Conservation (phyloP, 2,113 vertebrate species). For the Pycnonotus jocosus region DNA sequence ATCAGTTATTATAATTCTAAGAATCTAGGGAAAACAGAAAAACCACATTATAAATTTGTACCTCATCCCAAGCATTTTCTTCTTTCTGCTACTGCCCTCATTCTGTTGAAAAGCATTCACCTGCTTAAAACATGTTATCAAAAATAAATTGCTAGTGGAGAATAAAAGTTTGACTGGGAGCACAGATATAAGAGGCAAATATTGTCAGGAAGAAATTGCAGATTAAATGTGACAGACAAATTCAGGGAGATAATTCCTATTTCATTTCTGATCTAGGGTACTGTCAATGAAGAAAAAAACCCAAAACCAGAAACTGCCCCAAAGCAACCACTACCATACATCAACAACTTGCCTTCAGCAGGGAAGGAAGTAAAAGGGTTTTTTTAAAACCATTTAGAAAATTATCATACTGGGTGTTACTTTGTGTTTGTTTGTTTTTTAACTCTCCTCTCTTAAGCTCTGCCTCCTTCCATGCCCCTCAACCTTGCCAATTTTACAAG, state of each 20-base stretch:
- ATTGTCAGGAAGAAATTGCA: background rate
- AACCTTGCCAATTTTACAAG: background rate
- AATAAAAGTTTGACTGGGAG: background rate
- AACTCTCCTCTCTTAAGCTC: background rate
- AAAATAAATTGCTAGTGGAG: background rate
- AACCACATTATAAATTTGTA: background rate
- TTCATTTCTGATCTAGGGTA: slow-evolving; percentile 31
- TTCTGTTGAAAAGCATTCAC: background rate
- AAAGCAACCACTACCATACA: background rate
- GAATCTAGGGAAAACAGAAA: background rate
- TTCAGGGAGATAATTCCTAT: slow-evolving; percentile 1
- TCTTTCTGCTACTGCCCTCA: background rate
- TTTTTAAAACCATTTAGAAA: background rate
- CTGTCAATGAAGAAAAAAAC: background rate
- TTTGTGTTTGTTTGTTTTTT: background rate
- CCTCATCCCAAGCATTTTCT: background rate
- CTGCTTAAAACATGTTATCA: background rate
- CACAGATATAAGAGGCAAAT: background rate
- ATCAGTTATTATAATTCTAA: background rate
- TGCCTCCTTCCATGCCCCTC: background rate
- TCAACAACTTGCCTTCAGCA: background rate
- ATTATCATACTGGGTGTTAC: background rate
- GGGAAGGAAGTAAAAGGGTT: background rate
- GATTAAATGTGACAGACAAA: background rate
- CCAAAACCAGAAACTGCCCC: background rate